These are phyloP conservation scores for Aelia acuminata DNA, from an alignment of 2,888 invertebrate species.

Conservation along the genomic window DNA sequence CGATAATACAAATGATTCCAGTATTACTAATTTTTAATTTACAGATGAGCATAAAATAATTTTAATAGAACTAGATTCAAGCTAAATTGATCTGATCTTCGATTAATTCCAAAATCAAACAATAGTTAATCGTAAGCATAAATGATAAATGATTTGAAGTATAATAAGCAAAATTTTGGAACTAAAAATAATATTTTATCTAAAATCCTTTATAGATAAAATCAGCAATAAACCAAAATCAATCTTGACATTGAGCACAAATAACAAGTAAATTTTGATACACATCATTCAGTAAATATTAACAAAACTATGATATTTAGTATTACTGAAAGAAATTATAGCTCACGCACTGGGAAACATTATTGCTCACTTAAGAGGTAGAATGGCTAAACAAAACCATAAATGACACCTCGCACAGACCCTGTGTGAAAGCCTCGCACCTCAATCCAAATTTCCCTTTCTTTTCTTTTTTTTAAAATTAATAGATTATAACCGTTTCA, in stretches of 20 bases:
- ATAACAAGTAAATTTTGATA: too few relatives aligned
- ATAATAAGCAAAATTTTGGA: not conserved
- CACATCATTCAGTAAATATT: too few relatives aligned
- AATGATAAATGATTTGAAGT: not conserved
- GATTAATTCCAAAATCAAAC: not conserved
- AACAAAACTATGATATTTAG: not conserved
- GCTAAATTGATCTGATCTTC: not conserved
- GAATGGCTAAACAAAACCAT: conserved; percentile 41
- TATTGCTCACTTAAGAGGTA: conserved; percentile 43
- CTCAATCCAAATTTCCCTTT: conserved; percentile 48
- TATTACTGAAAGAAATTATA: not conserved
- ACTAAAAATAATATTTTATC: not conserved
- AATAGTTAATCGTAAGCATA: not conserved
- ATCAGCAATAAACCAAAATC: not conserved
- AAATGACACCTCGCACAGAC: conserved; percentile 61
- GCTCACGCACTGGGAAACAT: not conserved
- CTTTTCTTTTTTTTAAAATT: conserved; percentile 56
- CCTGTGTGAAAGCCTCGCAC: conserved; percentile 64
- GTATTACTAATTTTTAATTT: not conserved
- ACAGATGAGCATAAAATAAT: not conserved
- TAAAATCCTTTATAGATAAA: too few relatives aligned
- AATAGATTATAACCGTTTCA: conserved; percentile 19
- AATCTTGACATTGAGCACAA: not conserved
- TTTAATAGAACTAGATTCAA: not conserved
- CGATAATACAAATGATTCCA: not conserved